Evolutionary conservation across 2,797 vertebrate species (phyloP), one percentile per base, ranked within the genome.

Genomic region (Brachyalestes nurse): DNA sequence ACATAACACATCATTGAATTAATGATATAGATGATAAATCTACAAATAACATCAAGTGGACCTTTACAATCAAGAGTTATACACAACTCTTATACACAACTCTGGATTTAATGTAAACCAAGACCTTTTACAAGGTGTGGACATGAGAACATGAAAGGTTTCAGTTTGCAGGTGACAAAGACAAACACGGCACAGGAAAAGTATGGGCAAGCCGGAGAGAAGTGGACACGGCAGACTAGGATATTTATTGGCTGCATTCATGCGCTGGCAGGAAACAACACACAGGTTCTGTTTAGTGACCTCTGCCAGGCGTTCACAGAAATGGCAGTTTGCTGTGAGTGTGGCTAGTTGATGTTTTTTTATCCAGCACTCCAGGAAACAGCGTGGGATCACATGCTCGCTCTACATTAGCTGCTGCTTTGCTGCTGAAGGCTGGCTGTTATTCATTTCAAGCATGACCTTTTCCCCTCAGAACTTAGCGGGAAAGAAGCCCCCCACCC

Each of bases 301-400:
- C 86, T 88, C 86, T 38, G 42, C 45, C 74, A 12, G 64, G 62
- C 71, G 86, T 92, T 89, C 81, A 85, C 86, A 90, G 90, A 92
- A 92, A 87, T 91, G 85, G 80, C 89, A 87, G 86, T 89, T 90
- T 88, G 87, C 87, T 91, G 87, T 78, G 83, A 92, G 83, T 6
- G 62, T n/a, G 84, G 62, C 83, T 78, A 72, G 47, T 77, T 81
- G 64, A 21, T 28, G 49, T 17, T n/a, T 3, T 51, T 34, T 53
- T 42, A 75, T 69, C 6, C 58, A 8, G n/a, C 78, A 78, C 83
- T 78, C 84, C 28, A 77, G 28, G 45, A 77, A 74, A 67, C 38
- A 21, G 69, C 4, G 13, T 8, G 28, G 40, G 38, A 73, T 84
- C 77, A 86, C 58, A 61, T 73, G 28, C 38, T 53, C 62, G 14